These are phyloP conservation scores for Harpagifer antarcticus DNA, from an alignment of 2,797 vertebrate genomes.

Conservation along the genomic window DNA sequence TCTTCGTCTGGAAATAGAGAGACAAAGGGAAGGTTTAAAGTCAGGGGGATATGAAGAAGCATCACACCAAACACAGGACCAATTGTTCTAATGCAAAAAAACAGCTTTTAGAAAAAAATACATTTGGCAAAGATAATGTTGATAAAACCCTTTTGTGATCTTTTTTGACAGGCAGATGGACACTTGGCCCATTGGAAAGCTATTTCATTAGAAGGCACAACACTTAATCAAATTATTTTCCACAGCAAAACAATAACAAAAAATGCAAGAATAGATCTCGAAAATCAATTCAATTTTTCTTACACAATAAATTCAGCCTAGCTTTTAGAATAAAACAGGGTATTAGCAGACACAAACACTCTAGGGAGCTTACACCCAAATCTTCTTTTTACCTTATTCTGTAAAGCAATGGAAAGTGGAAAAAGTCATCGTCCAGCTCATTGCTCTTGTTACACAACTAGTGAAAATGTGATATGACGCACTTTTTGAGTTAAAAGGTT, in stretches of 20 bases:
- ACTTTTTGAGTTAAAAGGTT: neutral
- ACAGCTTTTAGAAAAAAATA: neutral
- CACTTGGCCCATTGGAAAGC: constrained; percentile 2
- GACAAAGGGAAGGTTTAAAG: constrained; percentile 17
- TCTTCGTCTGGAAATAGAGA: constrained; percentile 86
- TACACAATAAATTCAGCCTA: constrained; percentile 16
- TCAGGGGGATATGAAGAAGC: constrained; percentile 29
- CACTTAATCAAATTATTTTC: constrained; percentile 14
- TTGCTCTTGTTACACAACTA: neutral
- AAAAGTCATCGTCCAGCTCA: too few species aligned
- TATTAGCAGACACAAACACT: constrained; percentile 2
- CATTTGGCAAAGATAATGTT: neutral
- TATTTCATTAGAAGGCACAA: constrained; percentile 37
- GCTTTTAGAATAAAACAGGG: constrained; percentile 25
- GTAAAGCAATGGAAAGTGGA: too few species aligned
- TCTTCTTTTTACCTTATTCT: too few species aligned
- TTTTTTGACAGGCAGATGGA: neutral
- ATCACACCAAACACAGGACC: constrained; percentile 7
- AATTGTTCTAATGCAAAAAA: constrained; percentile 14
- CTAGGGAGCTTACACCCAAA: neutral
- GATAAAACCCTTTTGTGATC: neutral
- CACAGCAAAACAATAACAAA: neutral
- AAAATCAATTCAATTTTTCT: constrained; percentile 26
- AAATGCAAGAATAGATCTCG: constrained; percentile 1
- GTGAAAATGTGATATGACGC: neutral